Evolutionary conservation across 2,797 vertebrate species (phyloP).

Genomic region (Halcyon badia): DNA sequence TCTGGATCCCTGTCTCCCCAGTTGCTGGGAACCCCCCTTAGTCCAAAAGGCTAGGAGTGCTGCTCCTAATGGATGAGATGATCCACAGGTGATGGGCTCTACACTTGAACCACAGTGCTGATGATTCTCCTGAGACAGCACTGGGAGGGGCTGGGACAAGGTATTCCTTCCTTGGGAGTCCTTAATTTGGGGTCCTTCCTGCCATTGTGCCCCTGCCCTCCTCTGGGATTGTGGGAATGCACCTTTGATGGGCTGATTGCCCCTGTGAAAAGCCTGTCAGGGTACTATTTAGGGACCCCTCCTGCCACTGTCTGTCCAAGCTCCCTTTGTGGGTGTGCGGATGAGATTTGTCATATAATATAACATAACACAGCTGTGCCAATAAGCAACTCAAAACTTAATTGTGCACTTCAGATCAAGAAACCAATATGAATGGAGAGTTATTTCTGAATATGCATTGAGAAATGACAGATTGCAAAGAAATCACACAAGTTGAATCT

Average conservation of each 20-base stretch:
- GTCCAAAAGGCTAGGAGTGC: not conserved
- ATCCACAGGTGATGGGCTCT: not conserved
- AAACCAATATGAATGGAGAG: not conserved
- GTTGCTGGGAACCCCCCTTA: not conserved
- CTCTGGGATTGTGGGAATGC: not conserved
- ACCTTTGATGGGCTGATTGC: not conserved
- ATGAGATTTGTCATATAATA: not conserved
- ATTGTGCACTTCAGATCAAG: not conserved
- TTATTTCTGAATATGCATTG: not conserved
- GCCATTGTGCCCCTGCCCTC: not conserved
- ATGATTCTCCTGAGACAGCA: not conserved
- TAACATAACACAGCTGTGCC: not conserved
- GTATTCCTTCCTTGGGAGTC: not conserved
- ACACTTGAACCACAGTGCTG: not conserved
- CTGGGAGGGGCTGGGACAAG: not conserved
- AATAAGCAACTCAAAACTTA: not conserved
- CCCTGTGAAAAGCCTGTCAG: not conserved
- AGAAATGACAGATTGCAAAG: not conserved
- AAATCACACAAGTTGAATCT: not conserved
- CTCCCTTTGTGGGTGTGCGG: not conserved
- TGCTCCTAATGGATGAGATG: not conserved
- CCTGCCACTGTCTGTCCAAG: not conserved
- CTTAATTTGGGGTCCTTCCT: not conserved
- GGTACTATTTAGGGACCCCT: accelerated
- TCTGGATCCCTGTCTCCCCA: not conserved